Conservation (phyloP, 2,888 invertebrate species). For the Pachliopta kotzebuea region DNA sequence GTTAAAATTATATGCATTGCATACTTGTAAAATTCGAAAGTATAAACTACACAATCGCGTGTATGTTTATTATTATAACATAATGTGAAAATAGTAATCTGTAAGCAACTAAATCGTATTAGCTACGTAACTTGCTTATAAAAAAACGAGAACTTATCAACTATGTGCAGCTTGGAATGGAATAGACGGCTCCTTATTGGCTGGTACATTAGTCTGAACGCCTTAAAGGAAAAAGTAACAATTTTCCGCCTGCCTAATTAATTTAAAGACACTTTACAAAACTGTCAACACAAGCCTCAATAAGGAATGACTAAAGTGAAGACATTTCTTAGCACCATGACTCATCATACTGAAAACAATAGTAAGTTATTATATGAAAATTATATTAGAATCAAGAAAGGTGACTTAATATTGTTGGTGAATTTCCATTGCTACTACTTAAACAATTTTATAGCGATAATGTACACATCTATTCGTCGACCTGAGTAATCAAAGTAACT, state of each 20-base stretch:
- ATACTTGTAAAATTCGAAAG: not conserved
- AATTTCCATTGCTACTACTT: not conserved
- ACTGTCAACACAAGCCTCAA: not conserved
- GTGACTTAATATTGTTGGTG: not conserved
- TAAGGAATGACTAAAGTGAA: not conserved
- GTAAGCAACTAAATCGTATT: not conserved
- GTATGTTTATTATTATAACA: no score
- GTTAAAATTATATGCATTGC: not conserved
- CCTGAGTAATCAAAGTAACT: conserved; percentile 25
- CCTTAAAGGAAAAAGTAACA: conserved; percentile 17
- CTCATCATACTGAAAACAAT: not conserved
- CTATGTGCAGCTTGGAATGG: not conserved
- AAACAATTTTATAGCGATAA: not conserved
- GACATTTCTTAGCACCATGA: not conserved
- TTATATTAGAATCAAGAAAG: not conserved
- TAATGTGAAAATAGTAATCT: not conserved
- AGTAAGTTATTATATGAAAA: not conserved
- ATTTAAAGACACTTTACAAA: conserved; percentile 4
- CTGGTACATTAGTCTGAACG: not conserved
- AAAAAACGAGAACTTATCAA: not conserved
- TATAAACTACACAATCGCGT: no score
- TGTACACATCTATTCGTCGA: not conserved
- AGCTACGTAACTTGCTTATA: not conserved
- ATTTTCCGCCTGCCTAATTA: conserved; percentile 19
- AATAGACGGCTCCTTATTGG: not conserved